phyloP scores from a whole-genome alignment of 2,113 vertebrate species.

The Pedetes capensis region DNA sequence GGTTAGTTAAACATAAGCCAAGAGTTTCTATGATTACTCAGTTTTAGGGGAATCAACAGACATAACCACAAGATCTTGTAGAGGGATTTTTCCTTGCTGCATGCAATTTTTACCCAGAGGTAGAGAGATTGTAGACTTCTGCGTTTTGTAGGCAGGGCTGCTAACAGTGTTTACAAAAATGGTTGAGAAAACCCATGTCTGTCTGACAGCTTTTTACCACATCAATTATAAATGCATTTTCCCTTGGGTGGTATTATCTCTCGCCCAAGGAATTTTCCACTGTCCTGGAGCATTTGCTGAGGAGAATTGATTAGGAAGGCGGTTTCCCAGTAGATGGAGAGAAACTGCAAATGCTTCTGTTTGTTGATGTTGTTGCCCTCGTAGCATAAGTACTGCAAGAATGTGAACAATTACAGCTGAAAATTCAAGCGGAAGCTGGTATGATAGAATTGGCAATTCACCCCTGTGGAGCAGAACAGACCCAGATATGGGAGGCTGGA shows the following conservation, averaged over 20 bases:
- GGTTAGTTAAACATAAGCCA: not conserved
- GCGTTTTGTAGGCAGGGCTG: slow-evolving; percentile 62
- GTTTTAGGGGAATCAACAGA: not conserved
- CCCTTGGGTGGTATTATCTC: slow-evolving; percentile 77
- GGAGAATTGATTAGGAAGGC: slow-evolving; percentile 79
- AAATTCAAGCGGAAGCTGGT: slow-evolving; percentile 55
- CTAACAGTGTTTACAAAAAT: slow-evolving; percentile 74
- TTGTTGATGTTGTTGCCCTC: slow-evolving; percentile 48
- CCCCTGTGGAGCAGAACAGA: slow-evolving; percentile 8
- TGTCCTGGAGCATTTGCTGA: slow-evolving; percentile 79
- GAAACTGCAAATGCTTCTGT: slow-evolving; percentile 68
- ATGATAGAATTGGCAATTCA: slow-evolving; percentile 47
- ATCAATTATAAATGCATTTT: slow-evolving; percentile 81
- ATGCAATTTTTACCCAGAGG: slow-evolving; percentile 23
- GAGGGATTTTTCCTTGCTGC: not conserved
- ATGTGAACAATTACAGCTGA: slow-evolving; percentile 52
- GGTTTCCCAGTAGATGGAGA: slow-evolving; percentile 71
- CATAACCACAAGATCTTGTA: not conserved
- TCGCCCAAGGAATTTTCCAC: slow-evolving; percentile 79
- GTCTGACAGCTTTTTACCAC: slow-evolving; percentile 76
- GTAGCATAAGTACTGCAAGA: slow-evolving; percentile 33
- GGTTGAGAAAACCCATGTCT: slow-evolving; percentile 75
- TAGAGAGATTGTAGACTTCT: slow-evolving; percentile 42
- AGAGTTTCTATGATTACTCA: not conserved
- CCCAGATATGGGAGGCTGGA: not conserved